Evolutionary conservation across 1,140 invertebrate species (phyloP), one percentile per base, ranked within the genome.

Genomic region (Achatina immaculata): DNA sequence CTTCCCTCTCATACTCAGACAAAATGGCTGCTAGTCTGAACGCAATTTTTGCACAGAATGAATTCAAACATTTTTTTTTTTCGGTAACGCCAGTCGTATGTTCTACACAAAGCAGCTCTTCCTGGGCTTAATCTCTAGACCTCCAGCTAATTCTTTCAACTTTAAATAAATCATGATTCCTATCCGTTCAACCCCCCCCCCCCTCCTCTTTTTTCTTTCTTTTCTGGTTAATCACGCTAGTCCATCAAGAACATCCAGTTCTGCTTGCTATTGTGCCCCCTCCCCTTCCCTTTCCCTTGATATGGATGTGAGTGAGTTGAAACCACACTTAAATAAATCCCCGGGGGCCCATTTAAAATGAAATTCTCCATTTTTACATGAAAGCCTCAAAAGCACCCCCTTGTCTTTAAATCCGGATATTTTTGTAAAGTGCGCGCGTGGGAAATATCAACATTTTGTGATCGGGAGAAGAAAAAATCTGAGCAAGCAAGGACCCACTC

Each of bases 251-350:
- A 19, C 24, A 9, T 55, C 19, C 48, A 9, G 3, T 14, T 55
- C 19, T 55, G 4, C 19, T 55, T 55, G 3, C 19, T 55, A 2
- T 14, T 55, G 16, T 55, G 3, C 16, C 24, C 19, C 24, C 31
- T 62, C 24, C 31, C 31, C 31, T 62, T 62, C 21, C n/a, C 28
- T 34, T 16, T 62, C 58, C n/a, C 6, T 62, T n/a, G 58, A 62
- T n/a, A n/a, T n/a, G n/a, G n/a, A 62, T 31, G 2, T 34, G 58
- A 62, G 16, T 28, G 31, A n/a, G 16, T 62, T n/a, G 58, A 34
- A 28, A 62, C 58, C 31, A 62, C 58, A 62, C 58, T 62, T 62
- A 62, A 62, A 62, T 34, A 62, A 62, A 34, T 28, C 58, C 58
- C 7, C 16, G 1, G 58, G 58, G 55, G 7, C 58, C n/a, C 58